phyloP scores from a whole-genome alignment of 2,888 invertebrate genomes.

The Eristalis arbustorum region DNA sequence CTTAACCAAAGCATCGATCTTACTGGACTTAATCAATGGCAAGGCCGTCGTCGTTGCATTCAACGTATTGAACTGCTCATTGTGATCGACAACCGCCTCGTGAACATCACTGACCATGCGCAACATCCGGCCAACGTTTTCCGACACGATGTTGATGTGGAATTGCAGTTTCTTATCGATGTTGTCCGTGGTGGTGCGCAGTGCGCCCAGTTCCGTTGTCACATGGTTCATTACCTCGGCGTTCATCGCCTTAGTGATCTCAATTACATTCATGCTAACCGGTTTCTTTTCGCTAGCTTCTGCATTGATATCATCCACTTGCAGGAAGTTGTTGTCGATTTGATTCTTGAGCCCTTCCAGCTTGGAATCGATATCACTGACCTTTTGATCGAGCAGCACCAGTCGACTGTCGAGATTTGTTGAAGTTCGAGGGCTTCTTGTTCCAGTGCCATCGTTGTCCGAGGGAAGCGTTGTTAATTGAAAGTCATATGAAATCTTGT shows the following conservation, averaged over 20 bases:
- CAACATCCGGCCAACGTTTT: constrained; percentile 89
- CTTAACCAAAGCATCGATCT: constrained; percentile 89
- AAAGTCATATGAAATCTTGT: constrained; percentile 85
- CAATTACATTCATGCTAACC: constrained; percentile 90
- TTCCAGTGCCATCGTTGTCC: constrained; percentile 71
- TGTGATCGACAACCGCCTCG: constrained; percentile 90
- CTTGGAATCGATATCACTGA: constrained; percentile 90
- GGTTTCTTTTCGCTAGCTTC: constrained; percentile 94
- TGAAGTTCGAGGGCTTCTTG: constrained; percentile 74
- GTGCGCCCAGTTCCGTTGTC: constrained; percentile 89
- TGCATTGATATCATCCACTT: constrained; percentile 91
- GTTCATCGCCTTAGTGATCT: constrained; percentile 91
- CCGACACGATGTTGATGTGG: constrained; percentile 90
- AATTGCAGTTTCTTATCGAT: constrained; percentile 92
- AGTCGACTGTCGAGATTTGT: constrained; percentile 84
- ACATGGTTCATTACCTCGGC: constrained; percentile 90
- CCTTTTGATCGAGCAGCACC: constrained; percentile 89
- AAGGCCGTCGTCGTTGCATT: constrained; percentile 83
- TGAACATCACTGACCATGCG: constrained; percentile 91
- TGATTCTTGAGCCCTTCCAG: constrained; percentile 89
- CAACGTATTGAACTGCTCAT: constrained; percentile 80
- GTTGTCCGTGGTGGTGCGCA: constrained; percentile 88
- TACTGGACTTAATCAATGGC: constrained; percentile 84
- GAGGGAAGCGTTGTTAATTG: constrained; percentile 78
- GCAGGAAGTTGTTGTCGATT: constrained; percentile 90